A percentile compares a stretch with the other conserved stretches of the same genome.
phyloP scores from a whole-genome alignment of 2,797 vertebrate genomes.

The Carapus acus region DNA sequence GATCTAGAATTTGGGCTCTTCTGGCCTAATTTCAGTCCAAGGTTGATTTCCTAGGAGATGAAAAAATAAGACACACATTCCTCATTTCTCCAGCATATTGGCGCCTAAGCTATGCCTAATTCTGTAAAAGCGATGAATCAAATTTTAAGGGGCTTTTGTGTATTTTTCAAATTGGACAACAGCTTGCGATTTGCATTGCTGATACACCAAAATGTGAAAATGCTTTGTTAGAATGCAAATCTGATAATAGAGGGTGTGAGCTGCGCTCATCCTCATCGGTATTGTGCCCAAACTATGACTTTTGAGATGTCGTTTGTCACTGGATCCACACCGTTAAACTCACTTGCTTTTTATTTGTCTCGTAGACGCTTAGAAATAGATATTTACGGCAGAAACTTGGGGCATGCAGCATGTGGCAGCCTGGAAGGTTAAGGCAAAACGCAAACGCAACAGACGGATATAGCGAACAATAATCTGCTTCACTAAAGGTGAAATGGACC shows the following conservation, averaged over 20 bases:
- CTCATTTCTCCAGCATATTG: too few species aligned
- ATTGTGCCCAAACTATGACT: too few species aligned
- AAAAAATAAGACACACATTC: too few species aligned
- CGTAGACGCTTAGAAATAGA: slow-evolving; percentile 27
- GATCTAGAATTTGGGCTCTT: slow-evolving; percentile 16
- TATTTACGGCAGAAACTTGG: slow-evolving; percentile 37
- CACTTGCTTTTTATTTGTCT: slow-evolving; percentile 15
- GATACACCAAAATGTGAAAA: too few species aligned
- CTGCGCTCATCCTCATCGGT: slow-evolving; percentile 5
- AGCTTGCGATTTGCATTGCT: too few species aligned
- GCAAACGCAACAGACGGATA: slow-evolving; percentile 28
- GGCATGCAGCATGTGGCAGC: neutral
- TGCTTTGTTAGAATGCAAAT: too few species aligned
- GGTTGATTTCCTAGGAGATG: slow-evolving; percentile 14
- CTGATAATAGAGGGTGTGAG: too few species aligned
- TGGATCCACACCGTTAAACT: slow-evolving; percentile 26
- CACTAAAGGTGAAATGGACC: slow-evolving; percentile 42
- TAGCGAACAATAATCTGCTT: slow-evolving; percentile 36
- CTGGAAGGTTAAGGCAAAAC: slow-evolving; percentile 1
- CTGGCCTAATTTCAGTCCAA: slow-evolving; percentile 4
- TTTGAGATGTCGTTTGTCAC: slow-evolving; percentile 25
- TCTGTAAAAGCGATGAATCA: too few species aligned
- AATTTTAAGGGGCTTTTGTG: too few species aligned
- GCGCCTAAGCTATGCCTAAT: too few species aligned
- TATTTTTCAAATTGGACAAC: too few species aligned